Conservation (phyloP, 2,888 invertebrate genomes). For the Arctia plantaginis region DNA sequence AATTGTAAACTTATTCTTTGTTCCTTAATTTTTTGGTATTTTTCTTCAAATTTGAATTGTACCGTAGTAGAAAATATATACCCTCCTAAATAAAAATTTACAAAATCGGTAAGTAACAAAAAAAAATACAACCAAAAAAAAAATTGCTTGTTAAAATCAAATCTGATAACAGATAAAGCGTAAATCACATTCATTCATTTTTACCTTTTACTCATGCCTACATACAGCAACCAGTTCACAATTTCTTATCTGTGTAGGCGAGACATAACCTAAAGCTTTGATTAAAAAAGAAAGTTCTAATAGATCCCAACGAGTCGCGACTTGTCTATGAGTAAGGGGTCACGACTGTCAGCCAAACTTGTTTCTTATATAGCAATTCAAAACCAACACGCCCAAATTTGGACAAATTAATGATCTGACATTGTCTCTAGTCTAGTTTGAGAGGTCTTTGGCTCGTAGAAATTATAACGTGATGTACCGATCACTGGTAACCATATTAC, state of each 20-base stretch:
- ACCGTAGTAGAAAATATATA: too few relatives aligned
- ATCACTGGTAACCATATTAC: conserved; percentile 18
- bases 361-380: conserved; percentile 59
- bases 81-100: too few relatives aligned
- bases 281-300: conserved; percentile 64
- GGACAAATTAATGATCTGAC: conserved; percentile 52
- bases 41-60: too few relatives aligned
- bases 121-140: too few relatives aligned
- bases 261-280: conserved; percentile 20
- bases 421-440: conserved; percentile 42
- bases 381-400: conserved; percentile 60
- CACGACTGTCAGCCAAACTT: conserved; percentile 58
- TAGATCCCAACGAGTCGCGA: conserved; percentile 58
- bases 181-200: conserved; percentile 10
- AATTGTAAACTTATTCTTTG: too few relatives aligned
- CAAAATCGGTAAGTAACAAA: too few relatives aligned
- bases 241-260: conserved; percentile 5
- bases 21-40: too few relatives aligned
- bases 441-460: conserved; percentile 48
- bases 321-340: conserved; percentile 64
- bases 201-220: not conserved
- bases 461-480: conserved; percentile 32
- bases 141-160: too few relatives aligned
- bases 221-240: not conserved
- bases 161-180: not conserved